A percentile compares a stretch with the other conserved stretches of the same genome.
phyloP scores from a whole-genome alignment of 2,797 vertebrate species.

The Enteromius thamalakanensis region DNA sequence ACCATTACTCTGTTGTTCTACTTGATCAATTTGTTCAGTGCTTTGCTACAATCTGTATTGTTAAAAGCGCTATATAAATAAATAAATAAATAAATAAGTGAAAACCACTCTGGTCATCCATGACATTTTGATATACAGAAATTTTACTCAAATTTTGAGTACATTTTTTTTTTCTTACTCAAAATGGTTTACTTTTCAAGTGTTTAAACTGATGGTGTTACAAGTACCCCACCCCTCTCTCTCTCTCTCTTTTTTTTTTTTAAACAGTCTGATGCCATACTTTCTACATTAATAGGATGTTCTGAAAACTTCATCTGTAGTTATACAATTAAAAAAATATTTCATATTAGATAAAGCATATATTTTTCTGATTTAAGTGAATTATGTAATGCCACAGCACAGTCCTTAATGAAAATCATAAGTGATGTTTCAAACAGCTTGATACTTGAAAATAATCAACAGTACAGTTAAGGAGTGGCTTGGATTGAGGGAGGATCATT shows the following conservation, averaged over 20 bases:
- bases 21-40: too few relatives aligned
- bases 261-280: not conserved
- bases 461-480: not conserved
- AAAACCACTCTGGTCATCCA: not conserved
- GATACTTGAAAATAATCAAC: not conserved
- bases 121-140: not conserved
- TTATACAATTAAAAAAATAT: too few relatives aligned
- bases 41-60: too few relatives aligned
- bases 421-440: not conserved
- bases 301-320: not conserved
- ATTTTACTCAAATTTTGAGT: not conserved
- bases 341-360: not conserved
- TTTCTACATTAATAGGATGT: not conserved
- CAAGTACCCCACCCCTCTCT: not conserved
- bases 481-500: slow-evolving; percentile 9
- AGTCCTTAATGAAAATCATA: not conserved
- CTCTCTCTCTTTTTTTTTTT: not conserved
- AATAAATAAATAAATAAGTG: too few relatives aligned
- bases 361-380: not conserved
- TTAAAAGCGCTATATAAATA: too few relatives aligned
- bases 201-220: not conserved
- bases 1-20: too few relatives aligned
- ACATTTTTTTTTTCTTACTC: not conserved
- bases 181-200: not conserved
- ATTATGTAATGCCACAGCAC: not conserved